Evolutionary conservation across 2,888 invertebrate species (phyloP).

Genomic region (Troides oblongomaculatus): DNA sequence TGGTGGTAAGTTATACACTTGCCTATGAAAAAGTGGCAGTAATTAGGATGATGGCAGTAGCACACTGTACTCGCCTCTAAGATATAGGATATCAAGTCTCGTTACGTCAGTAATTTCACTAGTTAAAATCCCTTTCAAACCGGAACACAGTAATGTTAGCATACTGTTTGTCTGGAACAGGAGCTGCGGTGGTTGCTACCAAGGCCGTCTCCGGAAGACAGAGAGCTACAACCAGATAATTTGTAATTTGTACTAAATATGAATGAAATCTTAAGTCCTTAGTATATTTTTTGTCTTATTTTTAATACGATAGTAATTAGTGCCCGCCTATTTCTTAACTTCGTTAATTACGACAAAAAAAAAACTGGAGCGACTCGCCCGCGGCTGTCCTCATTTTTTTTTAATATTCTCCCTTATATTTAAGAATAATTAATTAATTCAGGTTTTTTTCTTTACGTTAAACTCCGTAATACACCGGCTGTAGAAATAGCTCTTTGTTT

Average conservation of each 20-base stretch:
- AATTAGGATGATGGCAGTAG: no score
- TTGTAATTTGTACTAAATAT: neutral
- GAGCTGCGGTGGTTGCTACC: no score
- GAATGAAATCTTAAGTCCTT: neutral
- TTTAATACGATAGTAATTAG: slow-evolving; percentile 11
- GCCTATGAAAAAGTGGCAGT: no score
- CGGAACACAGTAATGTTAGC: no score
- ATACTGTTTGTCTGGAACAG: no score
- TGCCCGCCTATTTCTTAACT: slow-evolving; percentile 5
- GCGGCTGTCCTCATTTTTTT: neutral
- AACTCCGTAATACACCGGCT: neutral
- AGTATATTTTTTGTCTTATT: neutral
- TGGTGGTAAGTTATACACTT: no score
- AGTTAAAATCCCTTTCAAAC: no score
- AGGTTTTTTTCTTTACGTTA: neutral
- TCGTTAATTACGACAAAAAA: slow-evolving; percentile 13
- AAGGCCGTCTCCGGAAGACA: no score
- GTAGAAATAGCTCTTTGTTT: neutral
- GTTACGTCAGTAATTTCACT: no score
- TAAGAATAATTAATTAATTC: slow-evolving; percentile 2
- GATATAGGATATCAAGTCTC: no score
- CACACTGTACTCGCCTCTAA: no score
- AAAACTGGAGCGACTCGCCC: slow-evolving; percentile 1
- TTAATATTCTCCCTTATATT: slow-evolving; percentile 4
- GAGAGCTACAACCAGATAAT: no score